Evolutionary conservation across 2,888 invertebrate species (phyloP), one percentile per base, ranked within the genome.

Genomic region (Cryptus armator): DNA sequence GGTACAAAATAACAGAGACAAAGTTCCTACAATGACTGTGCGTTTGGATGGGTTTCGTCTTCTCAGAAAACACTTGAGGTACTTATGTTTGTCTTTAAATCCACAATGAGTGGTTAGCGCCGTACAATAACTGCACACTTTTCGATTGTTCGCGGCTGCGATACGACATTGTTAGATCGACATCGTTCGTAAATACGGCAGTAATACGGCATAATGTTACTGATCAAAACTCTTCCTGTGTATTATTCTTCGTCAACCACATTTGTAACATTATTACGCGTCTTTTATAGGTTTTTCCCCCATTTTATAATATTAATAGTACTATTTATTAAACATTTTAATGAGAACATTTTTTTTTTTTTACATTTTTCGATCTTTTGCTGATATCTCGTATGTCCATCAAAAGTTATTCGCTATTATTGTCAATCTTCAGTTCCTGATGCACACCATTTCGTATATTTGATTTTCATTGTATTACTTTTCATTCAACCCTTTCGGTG

Each of bases 401-500:
- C 24, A 56, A 24, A 56, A 10, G 19, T 24, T 56, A 7, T 56
- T 56, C 5, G 62, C 14, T 32, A 32, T 29, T 62, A 29, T 14
- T 14, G 14, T 6, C 62, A 62, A 62, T 62, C n/a, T n/a, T 32
- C 29, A 4, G 24, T 29, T 6, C 12, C 62, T 14, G 5, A 14
- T 29, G 62, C 6, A n/a, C 32, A 2, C 32, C 14, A 29, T 62
- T 7, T 14, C 32, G 14, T 0, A n/a, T 62, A 14, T 62, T 62
- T 32, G 14, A 62, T 62, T 32, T 32, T 62, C 29, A 62, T 62
- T 29, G 32, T 32, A 32, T 14, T 48, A 77, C 67, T 29, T 78
- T 72, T 46, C 46, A 72, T 83, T 78, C 16, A 14, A 56, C 32
- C 53, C 14, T 24, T 68, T 37, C 3, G 29, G 9, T 59, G 59